phyloP scores from a whole-genome alignment of 2,888 invertebrate genomes.

The Calameuta pallipes region DNA sequence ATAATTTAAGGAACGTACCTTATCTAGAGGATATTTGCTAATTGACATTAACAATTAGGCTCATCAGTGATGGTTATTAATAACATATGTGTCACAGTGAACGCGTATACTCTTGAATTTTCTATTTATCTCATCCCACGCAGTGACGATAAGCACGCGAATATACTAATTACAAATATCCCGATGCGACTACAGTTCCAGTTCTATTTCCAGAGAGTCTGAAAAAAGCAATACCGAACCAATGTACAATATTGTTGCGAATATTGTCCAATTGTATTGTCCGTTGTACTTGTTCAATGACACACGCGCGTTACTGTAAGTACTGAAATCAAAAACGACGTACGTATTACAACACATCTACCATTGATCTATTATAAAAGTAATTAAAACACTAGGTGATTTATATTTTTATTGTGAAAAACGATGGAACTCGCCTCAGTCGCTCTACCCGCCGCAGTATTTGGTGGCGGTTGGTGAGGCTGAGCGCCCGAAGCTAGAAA shows the following conservation, averaged over 20 bases:
- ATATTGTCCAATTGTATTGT: conserved; percentile 64
- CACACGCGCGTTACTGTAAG: conserved; percentile 66
- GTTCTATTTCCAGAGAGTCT: conserved; percentile 67
- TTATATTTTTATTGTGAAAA: conserved; percentile 48
- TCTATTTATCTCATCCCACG: neutral
- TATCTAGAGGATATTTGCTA: neutral
- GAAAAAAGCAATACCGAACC: conserved; percentile 66
- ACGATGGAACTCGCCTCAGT: conserved; percentile 37
- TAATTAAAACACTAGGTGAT: conserved; percentile 55
- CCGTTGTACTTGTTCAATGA: conserved; percentile 62
- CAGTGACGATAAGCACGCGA: neutral
- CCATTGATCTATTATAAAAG: conserved; percentile 60
- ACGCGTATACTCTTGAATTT: neutral
- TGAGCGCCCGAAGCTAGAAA: conserved; percentile 34
- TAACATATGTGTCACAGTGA: neutral
- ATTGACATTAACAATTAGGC: neutral
- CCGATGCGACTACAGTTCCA: conserved; percentile 54
- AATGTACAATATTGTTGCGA: conserved; percentile 65
- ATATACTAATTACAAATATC: conserved; percentile 15
- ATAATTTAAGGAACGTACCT: neutral
- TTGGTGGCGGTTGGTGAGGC: conserved; percentile 31
- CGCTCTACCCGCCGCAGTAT: conserved; percentile 44
- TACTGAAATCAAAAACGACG: conserved; percentile 62
- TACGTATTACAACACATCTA: conserved; percentile 60
- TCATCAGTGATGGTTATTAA: neutral